These are phyloP conservation scores for Picathartes gymnocephalus DNA, from an alignment of 2,113 vertebrate species.

Conservation along the genomic window DNA sequence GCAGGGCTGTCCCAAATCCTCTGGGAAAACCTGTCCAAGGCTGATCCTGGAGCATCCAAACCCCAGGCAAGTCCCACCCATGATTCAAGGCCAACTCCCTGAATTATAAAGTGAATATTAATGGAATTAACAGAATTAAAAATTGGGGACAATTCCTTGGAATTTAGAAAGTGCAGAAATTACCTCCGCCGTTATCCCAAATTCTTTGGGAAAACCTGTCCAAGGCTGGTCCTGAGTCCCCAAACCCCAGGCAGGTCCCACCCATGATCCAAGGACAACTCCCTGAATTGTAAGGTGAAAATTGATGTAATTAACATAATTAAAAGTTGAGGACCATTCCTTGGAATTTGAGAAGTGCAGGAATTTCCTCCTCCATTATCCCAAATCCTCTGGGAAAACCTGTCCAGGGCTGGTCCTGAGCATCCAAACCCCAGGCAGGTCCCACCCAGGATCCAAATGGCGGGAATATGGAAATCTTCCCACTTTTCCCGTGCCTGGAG, in stretches of 20 bases:
- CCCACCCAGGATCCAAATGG: neutral
- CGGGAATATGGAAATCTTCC: neutral
- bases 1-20: neutral
- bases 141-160: fast-evolving
- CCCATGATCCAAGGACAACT: fast-evolving
- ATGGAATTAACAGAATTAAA: neutral
- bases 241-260: fast-evolving
- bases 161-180: neutral
- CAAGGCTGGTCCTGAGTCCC: neutral
- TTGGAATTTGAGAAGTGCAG: neutral
- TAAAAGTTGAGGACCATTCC: neutral
- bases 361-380: neutral
- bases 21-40: neutral
- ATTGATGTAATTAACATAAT: neutral
- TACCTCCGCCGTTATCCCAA: neutral
- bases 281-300: no score
- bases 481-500: fast-evolving
- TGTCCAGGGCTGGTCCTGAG: neutral
- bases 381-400: neutral
- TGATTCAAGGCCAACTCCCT: neutral
- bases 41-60: no score
- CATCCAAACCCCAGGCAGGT: no score
- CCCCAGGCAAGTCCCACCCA: neutral
- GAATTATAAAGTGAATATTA: neutral
- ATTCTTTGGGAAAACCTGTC: neutral